Percentiles rank a stretch among this genome's conserved stretches.
Evolutionary conservation across 2,888 invertebrate species (phyloP).

Genomic region (Argyresthia albistria): DNA sequence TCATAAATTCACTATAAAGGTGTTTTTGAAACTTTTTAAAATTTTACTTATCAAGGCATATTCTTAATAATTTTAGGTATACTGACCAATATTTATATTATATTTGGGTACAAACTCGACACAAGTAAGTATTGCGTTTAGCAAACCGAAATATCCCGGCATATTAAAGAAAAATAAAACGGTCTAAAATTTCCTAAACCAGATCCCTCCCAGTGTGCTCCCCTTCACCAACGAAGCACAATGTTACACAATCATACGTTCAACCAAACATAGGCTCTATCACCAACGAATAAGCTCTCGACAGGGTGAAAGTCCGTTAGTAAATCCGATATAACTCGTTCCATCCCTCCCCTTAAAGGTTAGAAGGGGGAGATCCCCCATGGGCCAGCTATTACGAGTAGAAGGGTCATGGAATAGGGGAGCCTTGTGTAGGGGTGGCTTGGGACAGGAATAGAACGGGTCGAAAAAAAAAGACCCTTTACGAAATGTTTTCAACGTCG

Average conservation of each 20-base stretch:
- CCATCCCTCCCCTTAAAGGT: constrained; percentile 41
- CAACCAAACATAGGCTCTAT: too few relatives aligned
- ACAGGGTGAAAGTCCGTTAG: too few relatives aligned
- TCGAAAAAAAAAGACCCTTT: not conserved
- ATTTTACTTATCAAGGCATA: too few relatives aligned
- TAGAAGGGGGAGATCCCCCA: constrained; percentile 35
- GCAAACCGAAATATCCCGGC: not conserved
- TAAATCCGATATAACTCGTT: too few relatives aligned
- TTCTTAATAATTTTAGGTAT: too few relatives aligned
- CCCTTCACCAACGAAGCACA: not conserved
- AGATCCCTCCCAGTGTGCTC: not conserved
- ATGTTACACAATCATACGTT: not conserved
- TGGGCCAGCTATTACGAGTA: constrained; percentile 25
- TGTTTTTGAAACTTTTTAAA: too few relatives aligned
- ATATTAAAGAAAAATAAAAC: too few relatives aligned
- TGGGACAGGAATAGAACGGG: constrained; percentile 1
- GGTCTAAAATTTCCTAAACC: not conserved
- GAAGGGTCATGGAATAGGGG: constrained; percentile 30
- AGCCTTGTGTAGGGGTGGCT: not conserved
- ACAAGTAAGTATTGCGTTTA: too few relatives aligned
- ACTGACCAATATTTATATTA: too few relatives aligned
- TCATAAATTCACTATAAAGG: too few relatives aligned
- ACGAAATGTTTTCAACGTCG: not conserved
- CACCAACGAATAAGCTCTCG: not conserved
- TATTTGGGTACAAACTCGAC: too few relatives aligned